Conservation (phyloP, 2,797 vertebrate genomes). For the Gephyroberyx darwinii region DNA sequence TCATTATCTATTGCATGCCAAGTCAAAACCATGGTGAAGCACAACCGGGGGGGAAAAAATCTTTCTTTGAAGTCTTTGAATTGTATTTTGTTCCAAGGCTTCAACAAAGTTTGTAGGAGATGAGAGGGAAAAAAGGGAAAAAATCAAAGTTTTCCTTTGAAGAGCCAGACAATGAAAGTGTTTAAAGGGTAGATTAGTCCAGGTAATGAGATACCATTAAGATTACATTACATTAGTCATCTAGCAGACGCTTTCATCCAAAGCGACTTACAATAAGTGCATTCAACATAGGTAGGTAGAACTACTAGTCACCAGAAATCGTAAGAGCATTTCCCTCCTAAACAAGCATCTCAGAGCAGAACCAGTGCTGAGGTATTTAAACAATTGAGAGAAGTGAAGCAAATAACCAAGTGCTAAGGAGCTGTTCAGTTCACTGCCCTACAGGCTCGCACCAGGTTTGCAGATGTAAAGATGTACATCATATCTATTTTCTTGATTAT, state of each 20-base stretch:
- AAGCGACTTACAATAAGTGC: too few species aligned
- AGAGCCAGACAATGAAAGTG: background rate
- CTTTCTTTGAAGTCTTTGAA: slow-evolving; percentile 4
- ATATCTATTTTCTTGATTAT: background rate
- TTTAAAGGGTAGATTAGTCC: background rate
- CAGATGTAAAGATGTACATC: background rate
- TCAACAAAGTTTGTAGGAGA: background rate
- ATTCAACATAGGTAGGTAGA: too few species aligned
- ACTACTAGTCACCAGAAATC: too few species aligned
- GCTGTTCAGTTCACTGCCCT: too few species aligned
- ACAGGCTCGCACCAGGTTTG: too few species aligned
- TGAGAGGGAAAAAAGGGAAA: background rate
- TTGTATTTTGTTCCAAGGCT: slow-evolving; percentile 19
- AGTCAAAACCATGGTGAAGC: slow-evolving; percentile 1
- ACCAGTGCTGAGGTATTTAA: too few species aligned
- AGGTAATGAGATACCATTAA: background rate
- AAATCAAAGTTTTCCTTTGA: background rate
- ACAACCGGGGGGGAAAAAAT: accelerated
- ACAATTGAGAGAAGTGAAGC: too few species aligned
- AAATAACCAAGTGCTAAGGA: too few species aligned
- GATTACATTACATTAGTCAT: too few species aligned
- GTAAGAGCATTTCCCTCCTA: too few species aligned
- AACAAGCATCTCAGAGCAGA: too few species aligned
- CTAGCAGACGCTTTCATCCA: too few species aligned
- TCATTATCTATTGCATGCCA: background rate